These are phyloP conservation scores for Pelecanus crispus DNA, from an alignment of 2,113 vertebrate species.

Conservation along the genomic window DNA sequence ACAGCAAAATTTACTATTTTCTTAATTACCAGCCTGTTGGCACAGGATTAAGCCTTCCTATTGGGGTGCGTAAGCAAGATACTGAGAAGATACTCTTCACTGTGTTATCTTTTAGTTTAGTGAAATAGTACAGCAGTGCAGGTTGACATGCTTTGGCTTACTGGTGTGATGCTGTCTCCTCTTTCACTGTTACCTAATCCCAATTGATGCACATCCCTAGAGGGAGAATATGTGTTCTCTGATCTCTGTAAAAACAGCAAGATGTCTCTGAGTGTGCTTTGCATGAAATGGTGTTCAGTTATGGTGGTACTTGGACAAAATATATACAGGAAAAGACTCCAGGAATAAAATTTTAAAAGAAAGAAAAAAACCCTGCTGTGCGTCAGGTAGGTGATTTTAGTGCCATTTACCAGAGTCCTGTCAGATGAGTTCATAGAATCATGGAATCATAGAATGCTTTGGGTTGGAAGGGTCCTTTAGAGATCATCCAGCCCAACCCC, in stretches of 20 bases:
- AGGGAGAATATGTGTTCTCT: neutral
- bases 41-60: neutral
- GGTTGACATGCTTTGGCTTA: neutral
- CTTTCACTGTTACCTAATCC: neutral
- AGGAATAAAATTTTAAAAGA: too few relatives aligned
- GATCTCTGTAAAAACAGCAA: neutral
- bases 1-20: neutral
- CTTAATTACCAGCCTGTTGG: neutral
- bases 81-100: neutral
- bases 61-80: neutral
- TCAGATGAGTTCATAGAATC: neutral
- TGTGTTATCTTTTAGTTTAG: neutral
- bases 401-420: neutral
- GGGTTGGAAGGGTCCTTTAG: too few relatives aligned
- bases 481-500: too few relatives aligned
- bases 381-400: neutral
- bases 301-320: neutral
- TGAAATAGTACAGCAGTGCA: neutral
- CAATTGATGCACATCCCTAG: neutral
- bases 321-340: neutral
- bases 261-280: neutral
- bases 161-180: neutral
- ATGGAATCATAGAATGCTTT: too few relatives aligned
- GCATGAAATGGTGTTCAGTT: neutral
- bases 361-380: rapidly evolving